A percentile compares a stretch with the other conserved stretches of the same genome.
phyloP scores from a whole-genome alignment of 2,113 vertebrate species.

The Echinops telfairi region DNA sequence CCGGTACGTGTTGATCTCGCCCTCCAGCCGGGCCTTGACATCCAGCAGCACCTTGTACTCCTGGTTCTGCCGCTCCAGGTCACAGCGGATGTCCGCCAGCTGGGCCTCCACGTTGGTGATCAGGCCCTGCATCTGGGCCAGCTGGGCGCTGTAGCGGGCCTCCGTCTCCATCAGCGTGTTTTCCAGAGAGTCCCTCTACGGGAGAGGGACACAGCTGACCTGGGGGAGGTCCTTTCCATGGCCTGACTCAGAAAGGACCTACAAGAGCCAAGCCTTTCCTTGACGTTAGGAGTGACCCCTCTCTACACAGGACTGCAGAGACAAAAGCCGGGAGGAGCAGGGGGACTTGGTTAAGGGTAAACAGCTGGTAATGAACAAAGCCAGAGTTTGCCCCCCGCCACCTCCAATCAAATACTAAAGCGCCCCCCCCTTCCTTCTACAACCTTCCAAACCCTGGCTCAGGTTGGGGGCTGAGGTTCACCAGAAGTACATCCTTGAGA shows the following conservation, averaged over 20 bases:
- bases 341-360: neutral
- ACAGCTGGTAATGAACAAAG: neutral
- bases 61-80: conserved; percentile 87
- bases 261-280: neutral
- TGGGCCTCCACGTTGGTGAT: conserved; percentile 87
- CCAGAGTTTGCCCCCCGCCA: neutral
- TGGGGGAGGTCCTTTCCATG: neutral
- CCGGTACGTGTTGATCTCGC: conserved; percentile 80
- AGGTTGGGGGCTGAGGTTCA: neutral
- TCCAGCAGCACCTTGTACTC: conserved; percentile 88
- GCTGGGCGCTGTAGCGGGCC: conserved; percentile 85
- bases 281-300: neutral
- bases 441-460: neutral
- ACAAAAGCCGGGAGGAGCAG: neutral
- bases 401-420: neutral
- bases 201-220: neutral
- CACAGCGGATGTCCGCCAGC: conserved; percentile 81
- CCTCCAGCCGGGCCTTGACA: conserved; percentile 74
- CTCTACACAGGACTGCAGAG: neutral
- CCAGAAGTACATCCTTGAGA: neutral
- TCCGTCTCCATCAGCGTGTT: conserved; percentile 89
- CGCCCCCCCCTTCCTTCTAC: conserved; percentile 26
- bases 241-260: neutral
- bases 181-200: conserved; percentile 91
- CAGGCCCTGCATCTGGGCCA: conserved; percentile 87